Evolutionary conservation across 2,797 vertebrate species (phyloP).

Genomic region (Hippoglossus hippoglossus): DNA sequence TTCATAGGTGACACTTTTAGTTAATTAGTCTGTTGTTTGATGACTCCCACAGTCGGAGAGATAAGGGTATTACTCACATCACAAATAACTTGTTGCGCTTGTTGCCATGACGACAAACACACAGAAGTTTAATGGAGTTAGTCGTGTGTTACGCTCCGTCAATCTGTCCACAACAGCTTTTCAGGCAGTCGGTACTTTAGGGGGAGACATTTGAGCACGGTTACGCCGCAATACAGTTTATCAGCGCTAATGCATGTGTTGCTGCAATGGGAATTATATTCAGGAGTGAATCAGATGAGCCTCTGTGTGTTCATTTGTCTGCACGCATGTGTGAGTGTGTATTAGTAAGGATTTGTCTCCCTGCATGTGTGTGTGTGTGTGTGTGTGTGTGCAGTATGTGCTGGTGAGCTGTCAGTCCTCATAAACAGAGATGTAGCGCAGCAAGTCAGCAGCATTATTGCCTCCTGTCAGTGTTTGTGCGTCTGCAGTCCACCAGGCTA

Average conservation of each 20-base stretch:
- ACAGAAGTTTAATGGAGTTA: constrained; percentile 58
- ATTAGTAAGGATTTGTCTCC: neutral
- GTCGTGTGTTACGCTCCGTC: constrained; percentile 44
- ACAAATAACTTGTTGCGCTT: constrained; percentile 65
- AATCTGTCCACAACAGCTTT: constrained; percentile 45
- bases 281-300: constrained; percentile 14
- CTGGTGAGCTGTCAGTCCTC: constrained; percentile 64
- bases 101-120: constrained; percentile 70
- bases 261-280: constrained; percentile 7
- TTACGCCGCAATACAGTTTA: neutral
- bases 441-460: constrained; percentile 63
- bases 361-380: constrained; percentile 1
- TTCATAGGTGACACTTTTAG: constrained; percentile 66
- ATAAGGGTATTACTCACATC: constrained; percentile 61
- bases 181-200: constrained; percentile 31
- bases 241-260: constrained; percentile 3
- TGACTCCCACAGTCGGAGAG: constrained; percentile 66
- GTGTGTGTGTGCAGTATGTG: neutral
- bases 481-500: constrained; percentile 53
- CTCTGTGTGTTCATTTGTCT: constrained; percentile 25
- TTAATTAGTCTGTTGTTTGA: constrained; percentile 74
- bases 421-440: constrained; percentile 62
- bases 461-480: constrained; percentile 64
- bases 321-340: constrained; percentile 22
- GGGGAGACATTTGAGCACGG: constrained; percentile 24